phyloP scores from a whole-genome alignment of 2,888 invertebrate species.

The Papilio elwesi region DNA sequence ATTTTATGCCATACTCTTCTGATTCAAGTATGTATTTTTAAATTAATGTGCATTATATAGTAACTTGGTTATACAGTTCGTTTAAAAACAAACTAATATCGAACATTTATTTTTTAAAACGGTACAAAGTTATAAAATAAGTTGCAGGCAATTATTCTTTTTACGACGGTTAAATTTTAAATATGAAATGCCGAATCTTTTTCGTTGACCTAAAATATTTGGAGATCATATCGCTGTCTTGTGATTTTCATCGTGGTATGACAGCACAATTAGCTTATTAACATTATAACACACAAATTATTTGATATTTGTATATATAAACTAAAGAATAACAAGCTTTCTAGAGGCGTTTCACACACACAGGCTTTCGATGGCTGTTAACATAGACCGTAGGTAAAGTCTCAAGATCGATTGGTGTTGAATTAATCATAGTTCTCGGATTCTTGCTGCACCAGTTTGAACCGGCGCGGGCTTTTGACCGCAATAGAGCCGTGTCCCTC shows the following conservation, averaged over 20 bases:
- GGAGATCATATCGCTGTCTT: not conserved
- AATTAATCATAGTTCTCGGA: constrained; percentile 94
- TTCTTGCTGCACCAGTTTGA: constrained; percentile 95
- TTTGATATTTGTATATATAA: not conserved
- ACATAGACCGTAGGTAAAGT: constrained; percentile 31
- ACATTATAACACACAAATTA: not conserved
- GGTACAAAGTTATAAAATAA: no score
- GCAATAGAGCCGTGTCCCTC: constrained; percentile 91
- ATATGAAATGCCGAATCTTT: no score
- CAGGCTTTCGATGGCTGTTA: constrained; percentile 15
- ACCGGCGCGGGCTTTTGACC: constrained; percentile 93
- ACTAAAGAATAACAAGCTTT: constrained; percentile 10
- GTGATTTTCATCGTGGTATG: not conserved
- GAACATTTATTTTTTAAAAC: no score
- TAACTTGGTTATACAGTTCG: no score
- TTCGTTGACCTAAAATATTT: no score
- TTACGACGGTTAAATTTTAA: no score
- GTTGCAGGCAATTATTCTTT: no score
- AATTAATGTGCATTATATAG: no score
- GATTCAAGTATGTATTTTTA: no score
- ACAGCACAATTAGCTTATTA: not conserved
- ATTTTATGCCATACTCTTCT: no score
- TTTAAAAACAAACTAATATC: no score
- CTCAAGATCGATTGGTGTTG: constrained; percentile 15
- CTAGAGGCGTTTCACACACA: constrained; percentile 17